phyloP scores from a whole-genome alignment of 2,797 vertebrate species.

The Acanthurus lineatus region DNA sequence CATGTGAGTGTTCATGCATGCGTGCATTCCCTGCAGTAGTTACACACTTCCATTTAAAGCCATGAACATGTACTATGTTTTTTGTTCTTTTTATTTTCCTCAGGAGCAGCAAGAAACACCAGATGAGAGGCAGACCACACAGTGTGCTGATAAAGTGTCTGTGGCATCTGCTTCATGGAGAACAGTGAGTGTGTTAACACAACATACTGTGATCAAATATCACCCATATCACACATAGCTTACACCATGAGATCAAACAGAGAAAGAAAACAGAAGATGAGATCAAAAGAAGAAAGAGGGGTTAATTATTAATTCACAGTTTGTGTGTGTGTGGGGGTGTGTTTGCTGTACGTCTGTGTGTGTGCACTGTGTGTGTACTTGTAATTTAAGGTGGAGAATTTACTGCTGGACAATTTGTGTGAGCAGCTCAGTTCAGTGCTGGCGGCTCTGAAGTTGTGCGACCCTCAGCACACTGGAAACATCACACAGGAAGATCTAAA shows the following conservation, averaged over 20 bases:
- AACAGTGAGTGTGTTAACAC: conserved; percentile 68
- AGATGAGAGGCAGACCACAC: conserved; percentile 50
- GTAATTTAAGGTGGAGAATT: conserved; percentile 64
- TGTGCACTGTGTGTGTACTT: background rate
- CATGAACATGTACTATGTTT: background rate
- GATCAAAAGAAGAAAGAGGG: conserved; percentile 28
- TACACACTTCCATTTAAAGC: background rate
- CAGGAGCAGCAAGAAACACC: conserved; percentile 53
- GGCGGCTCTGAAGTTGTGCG: conserved; percentile 63
- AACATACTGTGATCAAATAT: conserved; percentile 43
- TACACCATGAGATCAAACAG: conserved; percentile 29
- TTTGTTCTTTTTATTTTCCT: conserved; percentile 1
- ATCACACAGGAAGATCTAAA: conserved; percentile 70
- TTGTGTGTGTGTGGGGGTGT: background rate
- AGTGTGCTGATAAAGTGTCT: conserved; percentile 44
- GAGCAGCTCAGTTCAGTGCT: conserved; percentile 66
- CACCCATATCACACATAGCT: conserved; percentile 23
- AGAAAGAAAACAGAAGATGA: conserved; percentile 6
- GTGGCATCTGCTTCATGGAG: conserved; percentile 61
- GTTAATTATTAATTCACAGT: conserved; percentile 46
- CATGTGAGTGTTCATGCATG: background rate
- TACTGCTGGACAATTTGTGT: conserved; percentile 62
- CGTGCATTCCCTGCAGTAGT: background rate
- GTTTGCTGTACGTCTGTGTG: background rate
- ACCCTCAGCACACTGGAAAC: conserved; percentile 52